Evolutionary conservation across 1,140 invertebrate species (phyloP), one percentile per base, ranked within the genome.

Genomic region (Ceratosolen solmsi): DNA sequence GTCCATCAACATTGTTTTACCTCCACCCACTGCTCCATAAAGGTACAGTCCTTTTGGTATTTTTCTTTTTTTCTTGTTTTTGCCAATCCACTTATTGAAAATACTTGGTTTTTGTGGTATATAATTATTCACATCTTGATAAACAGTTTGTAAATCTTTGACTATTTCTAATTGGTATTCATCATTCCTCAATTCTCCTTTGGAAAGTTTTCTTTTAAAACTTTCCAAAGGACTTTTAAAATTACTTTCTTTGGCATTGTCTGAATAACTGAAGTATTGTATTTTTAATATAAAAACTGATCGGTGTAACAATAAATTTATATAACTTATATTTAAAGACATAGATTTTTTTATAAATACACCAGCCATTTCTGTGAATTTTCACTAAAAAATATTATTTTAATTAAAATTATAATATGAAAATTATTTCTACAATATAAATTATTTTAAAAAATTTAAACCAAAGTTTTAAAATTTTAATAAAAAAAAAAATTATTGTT

Each of bases 1-100:
- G 92, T 99, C 98, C 99, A 99, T 99, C 36, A 99, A 92, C 96
- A 99, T 99, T 17, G 99, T 99, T 94, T 99, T 99, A 79, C 98
- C 98, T 87, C 97, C 96, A 68, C 98, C 97, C 85, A 98, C 96
- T 88, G 96, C 94, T 68, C 96, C 96, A 91, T 96, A 95, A 68
- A 97, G 93, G 87, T 97, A 97, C 13, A 97, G 89, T 11, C 96
- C 96, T 89, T 95, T 94, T 0, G 96, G 96, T 22, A 93, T 90
- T 86, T 90, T 92, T 88, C 71, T 76, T 41, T 86, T 87, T 88
- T 89, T 91, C 91, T 88, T 89, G 82, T 85, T 88, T 58, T 76
- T 86, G 71, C 83, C 87, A 83, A 91, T 90, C 86, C 86, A 93
- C 87, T 89, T 94, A 81, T 82, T 85, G 25, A 93, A 89, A 51